Evolutionary conservation across 2,888 invertebrate genomes (phyloP).

Genomic region (Caenorhabditis uteleia): DNA sequence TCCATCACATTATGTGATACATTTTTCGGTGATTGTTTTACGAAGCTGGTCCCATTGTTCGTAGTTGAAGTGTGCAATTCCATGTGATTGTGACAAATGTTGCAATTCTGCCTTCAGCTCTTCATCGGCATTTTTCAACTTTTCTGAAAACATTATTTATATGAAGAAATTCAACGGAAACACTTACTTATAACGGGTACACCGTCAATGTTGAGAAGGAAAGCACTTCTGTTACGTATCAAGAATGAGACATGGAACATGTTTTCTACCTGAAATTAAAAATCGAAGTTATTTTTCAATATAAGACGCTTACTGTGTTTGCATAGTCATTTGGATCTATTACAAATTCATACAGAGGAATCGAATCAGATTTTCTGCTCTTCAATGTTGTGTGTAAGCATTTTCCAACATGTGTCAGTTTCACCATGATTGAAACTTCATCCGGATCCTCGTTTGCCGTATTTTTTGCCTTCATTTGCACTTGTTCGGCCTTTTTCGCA

Average conservation of each 20-base stretch:
- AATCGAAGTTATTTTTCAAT: too few relatives aligned
- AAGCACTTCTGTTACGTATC: constrained; percentile 22
- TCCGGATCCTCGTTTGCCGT: constrained; percentile 22
- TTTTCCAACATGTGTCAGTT: constrained; percentile 14
- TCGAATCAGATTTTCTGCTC: constrained; percentile 7
- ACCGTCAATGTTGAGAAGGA: too few relatives aligned
- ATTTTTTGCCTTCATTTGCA: constrained; percentile 21
- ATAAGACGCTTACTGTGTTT: constrained; percentile 15
- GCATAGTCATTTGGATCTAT: constrained; percentile 16
- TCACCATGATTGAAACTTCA: constrained; percentile 21
- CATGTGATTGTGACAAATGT: too few relatives aligned
- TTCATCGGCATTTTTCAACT: too few relatives aligned
- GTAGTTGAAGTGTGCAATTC: too few relatives aligned
- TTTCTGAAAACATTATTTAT: too few relatives aligned
- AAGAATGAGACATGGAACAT: constrained; percentile 30
- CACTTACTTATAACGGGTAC: too few relatives aligned
- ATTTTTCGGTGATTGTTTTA: too few relatives aligned
- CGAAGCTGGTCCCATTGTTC: too few relatives aligned
- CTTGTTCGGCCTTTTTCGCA: constrained; percentile 6
- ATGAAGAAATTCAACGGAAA: too few relatives aligned
- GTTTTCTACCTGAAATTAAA: constrained; percentile 22
- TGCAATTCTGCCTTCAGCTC: too few relatives aligned
- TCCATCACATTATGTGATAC: too few relatives aligned
- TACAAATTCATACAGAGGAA: constrained; percentile 20
- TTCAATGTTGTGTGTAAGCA: constrained; percentile 12